Evolutionary conservation across 1,140 invertebrate species (phyloP), one percentile per base, ranked within the genome.

Genomic region (Tetranychus cinnabarinus): DNA sequence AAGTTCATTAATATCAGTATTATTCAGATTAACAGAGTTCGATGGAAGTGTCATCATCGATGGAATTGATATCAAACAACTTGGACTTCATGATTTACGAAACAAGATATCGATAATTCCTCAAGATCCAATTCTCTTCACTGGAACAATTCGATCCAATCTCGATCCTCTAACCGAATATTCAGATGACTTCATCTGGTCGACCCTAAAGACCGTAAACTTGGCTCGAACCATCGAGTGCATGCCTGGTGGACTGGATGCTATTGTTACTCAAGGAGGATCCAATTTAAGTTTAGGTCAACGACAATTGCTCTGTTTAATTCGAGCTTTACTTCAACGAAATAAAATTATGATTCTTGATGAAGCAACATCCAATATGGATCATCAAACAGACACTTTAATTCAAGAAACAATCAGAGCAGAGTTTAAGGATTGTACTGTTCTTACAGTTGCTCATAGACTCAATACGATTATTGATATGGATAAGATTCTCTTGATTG

Each of bases 361-460:
- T 72, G 92, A 97, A 76, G 92, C 88, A 1, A 97, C 92, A 2
- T 88, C 92, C 0, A 90, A 88, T 71, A 78, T 96, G 50, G 92
- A 97, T 75, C 75, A 80, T 61, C 83, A 88, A 64, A 92, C 88
- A 1, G 90, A 96, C 71, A 77, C 81, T 60, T 75, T 81, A 52
- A 90, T 97, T 66, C 86, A 95, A 71, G 74, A 81, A 65, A 86
- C 86, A 0, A 78, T 97, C 56, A 77, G 83, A 47, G 80, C 79
- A 65, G 80, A 81, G 39, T 96, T 96, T 70, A 77, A 77, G 52
- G 70, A 80, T 60, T 82, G 82, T 62, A 97, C 92, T 0, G 83
- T 97, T 1, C 74, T 97, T n/a, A 89, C 86, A 10, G 88, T 97
- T 64, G 90, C 91, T 59, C 92, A 97, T 77, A 65, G 92, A 55